phyloP scores from a whole-genome alignment of 2,113 vertebrate genomes.

The Serinus canaria region DNA sequence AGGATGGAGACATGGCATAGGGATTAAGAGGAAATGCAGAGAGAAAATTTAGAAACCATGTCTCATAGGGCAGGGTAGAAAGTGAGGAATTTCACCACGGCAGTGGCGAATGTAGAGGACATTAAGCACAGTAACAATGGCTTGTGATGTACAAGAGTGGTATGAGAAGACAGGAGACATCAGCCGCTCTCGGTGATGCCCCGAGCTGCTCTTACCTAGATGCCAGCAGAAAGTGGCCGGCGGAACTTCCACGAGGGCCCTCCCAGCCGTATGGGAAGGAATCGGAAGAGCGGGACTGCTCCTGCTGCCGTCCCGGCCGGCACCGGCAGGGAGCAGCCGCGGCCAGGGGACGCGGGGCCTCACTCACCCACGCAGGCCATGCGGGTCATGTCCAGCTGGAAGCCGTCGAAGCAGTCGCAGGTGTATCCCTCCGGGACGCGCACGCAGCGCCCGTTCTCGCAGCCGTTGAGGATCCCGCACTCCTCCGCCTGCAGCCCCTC shows the following conservation, averaged over 20 bases:
- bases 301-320: background rate
- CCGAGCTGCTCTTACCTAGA: background rate
- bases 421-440: conserved; percentile 91
- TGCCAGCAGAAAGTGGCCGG: background rate
- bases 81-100: background rate
- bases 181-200: background rate
- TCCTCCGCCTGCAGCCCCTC: conserved; percentile 91
- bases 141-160: background rate
- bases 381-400: conserved; percentile 81
- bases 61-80: background rate
- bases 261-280: background rate
- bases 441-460: conserved; percentile 92
- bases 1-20: background rate
- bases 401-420: conserved; percentile 95
- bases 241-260: background rate
- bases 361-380: conserved; percentile 86
- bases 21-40: background rate
- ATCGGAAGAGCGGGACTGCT: background rate
- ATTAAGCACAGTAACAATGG: background rate
- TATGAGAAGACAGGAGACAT: background rate
- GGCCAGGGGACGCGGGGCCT: background rate
- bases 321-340: conserved; percentile 37
- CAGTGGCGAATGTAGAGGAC: background rate
- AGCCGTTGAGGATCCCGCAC: conserved; percentile 90
- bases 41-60: background rate